These are phyloP conservation scores for Margarornis squamiger DNA, from an alignment of 2,797 vertebrate species.

Conservation along the genomic window DNA sequence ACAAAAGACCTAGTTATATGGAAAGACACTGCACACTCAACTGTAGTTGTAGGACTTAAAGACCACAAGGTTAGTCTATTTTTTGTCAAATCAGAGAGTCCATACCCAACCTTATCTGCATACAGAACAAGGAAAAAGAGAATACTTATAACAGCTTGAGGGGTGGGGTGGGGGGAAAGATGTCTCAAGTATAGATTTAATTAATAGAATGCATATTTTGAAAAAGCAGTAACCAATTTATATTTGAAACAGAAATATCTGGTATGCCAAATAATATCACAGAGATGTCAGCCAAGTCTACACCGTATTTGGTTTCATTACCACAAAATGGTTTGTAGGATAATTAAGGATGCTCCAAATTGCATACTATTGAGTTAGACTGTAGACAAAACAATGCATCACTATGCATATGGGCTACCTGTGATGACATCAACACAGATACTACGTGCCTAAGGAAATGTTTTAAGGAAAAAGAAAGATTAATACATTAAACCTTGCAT, in stretches of 20 bases:
- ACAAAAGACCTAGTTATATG: conserved; percentile 21
- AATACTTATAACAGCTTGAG: background rate
- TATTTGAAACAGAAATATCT: conserved; percentile 47
- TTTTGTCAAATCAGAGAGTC: background rate
- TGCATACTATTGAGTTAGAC: conserved; percentile 8
- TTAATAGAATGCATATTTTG: conserved; percentile 20
- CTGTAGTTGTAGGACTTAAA: conserved; percentile 7
- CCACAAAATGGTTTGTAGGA: conserved; percentile 25
- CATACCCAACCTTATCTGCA: background rate
- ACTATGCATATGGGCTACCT: conserved; percentile 6
- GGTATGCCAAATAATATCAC: conserved; percentile 33
- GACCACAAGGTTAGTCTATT: conserved; percentile 10
- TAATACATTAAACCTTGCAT: background rate
- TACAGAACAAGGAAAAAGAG: background rate
- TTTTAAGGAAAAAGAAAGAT: background rate
- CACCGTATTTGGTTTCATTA: conserved; percentile 45
- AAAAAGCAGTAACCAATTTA: conserved; percentile 38
- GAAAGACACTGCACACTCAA: background rate
- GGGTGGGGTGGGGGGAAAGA: background rate
- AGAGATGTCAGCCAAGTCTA: conserved; percentile 32
- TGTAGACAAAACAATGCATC: conserved; percentile 36
- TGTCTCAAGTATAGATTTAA: conserved; percentile 26
- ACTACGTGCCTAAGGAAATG: background rate
- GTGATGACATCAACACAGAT: conserved; percentile 27
- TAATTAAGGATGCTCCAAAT: conserved; percentile 56